Conservation (phyloP, 2,113 vertebrate genomes). For the Lepidothrix coronata region DNA sequence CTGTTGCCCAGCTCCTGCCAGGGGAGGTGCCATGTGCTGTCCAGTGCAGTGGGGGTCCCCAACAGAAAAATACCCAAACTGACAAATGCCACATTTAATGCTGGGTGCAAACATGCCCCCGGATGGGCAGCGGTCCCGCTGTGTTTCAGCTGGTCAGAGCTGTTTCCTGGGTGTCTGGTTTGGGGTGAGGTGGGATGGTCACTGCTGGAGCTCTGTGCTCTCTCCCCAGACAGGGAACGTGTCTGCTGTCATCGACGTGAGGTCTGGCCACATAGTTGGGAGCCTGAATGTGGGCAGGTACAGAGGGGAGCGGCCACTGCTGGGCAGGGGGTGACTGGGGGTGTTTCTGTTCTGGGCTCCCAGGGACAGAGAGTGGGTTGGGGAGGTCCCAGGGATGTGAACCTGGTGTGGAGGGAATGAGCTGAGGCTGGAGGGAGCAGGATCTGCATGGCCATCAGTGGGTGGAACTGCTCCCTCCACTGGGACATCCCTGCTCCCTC, state of each 20-base stretch:
- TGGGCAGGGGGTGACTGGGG: neutral
- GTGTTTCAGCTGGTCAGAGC: fast-evolving
- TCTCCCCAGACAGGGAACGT: slow-evolving; percentile 51
- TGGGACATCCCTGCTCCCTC: neutral
- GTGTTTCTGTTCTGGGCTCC: neutral
- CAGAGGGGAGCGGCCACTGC: neutral
- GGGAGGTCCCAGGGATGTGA: no score
- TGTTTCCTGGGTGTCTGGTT: fast-evolving
- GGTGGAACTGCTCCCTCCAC: fast-evolving
- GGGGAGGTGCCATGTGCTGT: fast-evolving
- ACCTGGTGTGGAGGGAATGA: neutral
- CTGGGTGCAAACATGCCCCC: fast-evolving
- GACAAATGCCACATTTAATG: neutral
- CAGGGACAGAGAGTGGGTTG: neutral
- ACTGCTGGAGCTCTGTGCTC: neutral
- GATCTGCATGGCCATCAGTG: fast-evolving
- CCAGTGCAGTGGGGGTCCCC: fast-evolving
- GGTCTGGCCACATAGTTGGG: slow-evolving; percentile 1
- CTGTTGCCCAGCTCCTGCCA: neutral
- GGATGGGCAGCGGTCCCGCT: fast-evolving
- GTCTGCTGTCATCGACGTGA: neutral
- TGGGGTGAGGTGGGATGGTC: neutral
- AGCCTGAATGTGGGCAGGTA: slow-evolving; percentile 58
- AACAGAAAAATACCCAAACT: neutral
- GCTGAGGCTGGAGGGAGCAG: neutral